These are phyloP conservation scores for Pararge aegeria DNA, from an alignment of 1,140 invertebrate species.

Conservation along the genomic window DNA sequence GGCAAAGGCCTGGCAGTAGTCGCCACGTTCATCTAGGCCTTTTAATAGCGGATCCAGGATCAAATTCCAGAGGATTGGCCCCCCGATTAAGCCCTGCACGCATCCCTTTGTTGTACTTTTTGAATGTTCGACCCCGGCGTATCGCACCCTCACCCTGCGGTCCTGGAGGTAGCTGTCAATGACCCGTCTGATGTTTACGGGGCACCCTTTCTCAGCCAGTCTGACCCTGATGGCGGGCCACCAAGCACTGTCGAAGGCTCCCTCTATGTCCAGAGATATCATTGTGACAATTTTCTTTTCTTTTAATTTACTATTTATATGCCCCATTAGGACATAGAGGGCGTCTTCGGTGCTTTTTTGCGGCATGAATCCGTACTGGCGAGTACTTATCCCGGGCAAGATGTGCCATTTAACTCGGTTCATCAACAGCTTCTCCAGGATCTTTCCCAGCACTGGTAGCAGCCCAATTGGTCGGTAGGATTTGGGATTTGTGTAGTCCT, in stretches of 20 bases:
- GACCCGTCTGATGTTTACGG: background rate
- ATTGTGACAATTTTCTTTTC: background rate
- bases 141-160: background rate
- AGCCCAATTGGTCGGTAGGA: constrained; percentile 14
- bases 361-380: constrained; percentile 13
- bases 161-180: background rate
- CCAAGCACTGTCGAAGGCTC: constrained; percentile 15
- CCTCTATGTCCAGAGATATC: constrained; percentile 17
- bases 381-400: background rate
- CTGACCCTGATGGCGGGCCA: background rate
- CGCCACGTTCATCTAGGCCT: background rate
- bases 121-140: background rate
- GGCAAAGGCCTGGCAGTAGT: background rate
- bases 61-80: background rate
- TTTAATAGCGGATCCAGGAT: background rate
- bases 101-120: background rate
- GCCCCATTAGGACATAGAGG: background rate
- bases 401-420: background rate
- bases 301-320: background rate
- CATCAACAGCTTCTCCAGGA: constrained; percentile 1
- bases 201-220: background rate
- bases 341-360: background rate
- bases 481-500: constrained; percentile 11
- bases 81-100: background rate
- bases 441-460: constrained; percentile 9